Conservation (phyloP, 2,113 vertebrate genomes). For the Hippopotamus amphibius region DNA sequence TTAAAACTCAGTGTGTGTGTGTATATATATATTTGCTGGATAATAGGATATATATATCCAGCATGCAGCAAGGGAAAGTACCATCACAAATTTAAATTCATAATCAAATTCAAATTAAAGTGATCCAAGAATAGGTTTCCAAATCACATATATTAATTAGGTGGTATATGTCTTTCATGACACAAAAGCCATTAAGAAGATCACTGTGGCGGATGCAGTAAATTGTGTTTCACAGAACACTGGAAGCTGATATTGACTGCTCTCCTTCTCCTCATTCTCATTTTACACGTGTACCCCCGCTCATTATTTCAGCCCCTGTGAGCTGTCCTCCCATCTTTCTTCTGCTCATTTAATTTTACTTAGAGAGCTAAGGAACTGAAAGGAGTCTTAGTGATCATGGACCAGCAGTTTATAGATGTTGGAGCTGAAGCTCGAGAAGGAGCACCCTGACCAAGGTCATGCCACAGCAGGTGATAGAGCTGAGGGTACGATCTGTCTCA, state of each 20-base stretch:
- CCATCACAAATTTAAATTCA: conserved; percentile 37
- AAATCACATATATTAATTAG: neutral
- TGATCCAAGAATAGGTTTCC: conserved; percentile 46
- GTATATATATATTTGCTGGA: too few relatives aligned
- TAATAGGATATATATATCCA: neutral
- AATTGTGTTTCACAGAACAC: neutral
- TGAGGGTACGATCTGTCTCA: neutral
- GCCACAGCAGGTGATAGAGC: neutral
- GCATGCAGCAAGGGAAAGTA: neutral
- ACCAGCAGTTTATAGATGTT: neutral
- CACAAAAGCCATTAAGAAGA: conserved; percentile 8
- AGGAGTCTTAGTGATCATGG: neutral
- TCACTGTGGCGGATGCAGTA: neutral
- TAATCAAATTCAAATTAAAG: conserved; percentile 53
- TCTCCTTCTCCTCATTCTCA: neutral
- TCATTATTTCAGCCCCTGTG: neutral
- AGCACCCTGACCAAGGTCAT: neutral
- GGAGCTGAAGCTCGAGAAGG: neutral
- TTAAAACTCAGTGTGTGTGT: neutral
- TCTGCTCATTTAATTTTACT: neutral
- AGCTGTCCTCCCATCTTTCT: neutral
- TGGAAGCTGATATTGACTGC: neutral
- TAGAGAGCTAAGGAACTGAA: neutral
- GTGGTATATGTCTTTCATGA: neutral
- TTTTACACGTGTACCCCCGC: neutral